Conservation (phyloP, 2,797 vertebrate genomes). For the Periophthalmus magnuspinnatus region DNA sequence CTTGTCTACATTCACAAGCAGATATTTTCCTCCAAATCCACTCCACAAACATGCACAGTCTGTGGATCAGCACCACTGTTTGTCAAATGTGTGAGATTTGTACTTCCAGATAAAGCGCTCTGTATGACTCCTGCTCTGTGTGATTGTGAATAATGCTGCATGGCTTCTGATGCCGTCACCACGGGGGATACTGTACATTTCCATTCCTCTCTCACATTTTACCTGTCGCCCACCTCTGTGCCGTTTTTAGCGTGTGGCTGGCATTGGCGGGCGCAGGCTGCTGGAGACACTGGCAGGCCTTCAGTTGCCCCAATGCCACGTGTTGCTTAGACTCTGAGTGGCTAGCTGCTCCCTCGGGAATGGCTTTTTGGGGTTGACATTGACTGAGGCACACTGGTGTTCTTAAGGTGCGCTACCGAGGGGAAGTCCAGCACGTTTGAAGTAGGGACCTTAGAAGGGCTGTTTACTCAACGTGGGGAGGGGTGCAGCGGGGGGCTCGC, state of each 20-base stretch:
- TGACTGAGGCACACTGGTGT: slow-evolving; percentile 56
- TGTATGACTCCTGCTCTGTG: neutral
- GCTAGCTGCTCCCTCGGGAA: slow-evolving; percentile 53
- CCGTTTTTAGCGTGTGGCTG: slow-evolving; percentile 71
- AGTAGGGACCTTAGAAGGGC: slow-evolving; percentile 72
- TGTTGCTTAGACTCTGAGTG: slow-evolving; percentile 49
- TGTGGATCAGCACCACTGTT: neutral
- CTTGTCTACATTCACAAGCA: too few species aligned
- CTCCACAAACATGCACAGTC: too few species aligned
- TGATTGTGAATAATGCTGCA: neutral
- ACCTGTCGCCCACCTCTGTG: slow-evolving; percentile 59
- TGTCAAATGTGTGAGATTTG: neutral
- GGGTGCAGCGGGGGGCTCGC: slow-evolving; percentile 23
- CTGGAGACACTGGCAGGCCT: slow-evolving; percentile 36
- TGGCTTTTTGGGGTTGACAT: slow-evolving; percentile 32
- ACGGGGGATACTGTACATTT: slow-evolving; percentile 64
- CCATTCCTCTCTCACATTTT: slow-evolving; percentile 52
- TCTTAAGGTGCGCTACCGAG: slow-evolving; percentile 67
- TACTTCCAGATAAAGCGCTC: neutral
- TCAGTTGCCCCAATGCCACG: slow-evolving; percentile 65
- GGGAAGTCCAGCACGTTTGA: slow-evolving; percentile 80
- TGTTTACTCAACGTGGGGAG: slow-evolving; percentile 73
- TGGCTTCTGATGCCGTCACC: slow-evolving; percentile 26
- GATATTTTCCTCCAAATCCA: too few species aligned
- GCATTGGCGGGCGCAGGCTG: neutral